Base-by-base conservation (phyloP, 2,888 invertebrate genomes). In the Halictus quadricinctus region DNA sequence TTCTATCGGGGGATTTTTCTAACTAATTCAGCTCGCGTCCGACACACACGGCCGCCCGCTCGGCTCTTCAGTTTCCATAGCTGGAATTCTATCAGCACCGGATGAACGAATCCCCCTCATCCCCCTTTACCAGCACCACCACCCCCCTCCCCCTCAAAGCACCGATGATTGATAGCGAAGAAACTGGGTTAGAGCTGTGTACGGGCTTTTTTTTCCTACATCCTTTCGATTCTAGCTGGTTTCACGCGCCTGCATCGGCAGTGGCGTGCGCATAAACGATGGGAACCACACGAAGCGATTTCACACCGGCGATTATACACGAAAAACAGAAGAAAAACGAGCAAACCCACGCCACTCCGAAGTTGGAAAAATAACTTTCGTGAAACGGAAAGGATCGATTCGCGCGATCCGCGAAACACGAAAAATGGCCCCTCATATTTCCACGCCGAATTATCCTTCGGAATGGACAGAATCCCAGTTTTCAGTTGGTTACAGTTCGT, bases 131-230 rank as follows among this genome's bases (percentile, higher is more conserved):
- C 54, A 18, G 0, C 54, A 21, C 54, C 25, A 2, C 3, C 66
- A 1, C 18, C 36, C 29, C 54, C 0, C 64, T 1, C 60, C 60
- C 13, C 48, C 66, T 48, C 83, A 72, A 36, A 79, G 69, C 64
- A 69, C 29, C 72, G 80, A 87, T 87, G 88, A 88, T 88, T 84
- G 88, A 88, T 88, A 81, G 81, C 81, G 60, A 85, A 82, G 81
- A 78, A 88, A 86, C 84, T 86, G 58, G 83, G 83, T 83, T 88
- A 81, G 76, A 82, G 72, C 70, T 64, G 64, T 66, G 48, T 74
- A 50, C 64, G 41, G 48, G 58, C 74, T 36, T 77, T 60, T 69
- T 29, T 66, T 18, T 21, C 36, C 69, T 13, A 69, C 69, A 64
- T 41, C 25, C 50, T 48, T 36, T 76, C 64, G 13, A 64, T 64